Conservation (phyloP, 2,113 vertebrate genomes). For the Barnardius zonarius region DNA sequence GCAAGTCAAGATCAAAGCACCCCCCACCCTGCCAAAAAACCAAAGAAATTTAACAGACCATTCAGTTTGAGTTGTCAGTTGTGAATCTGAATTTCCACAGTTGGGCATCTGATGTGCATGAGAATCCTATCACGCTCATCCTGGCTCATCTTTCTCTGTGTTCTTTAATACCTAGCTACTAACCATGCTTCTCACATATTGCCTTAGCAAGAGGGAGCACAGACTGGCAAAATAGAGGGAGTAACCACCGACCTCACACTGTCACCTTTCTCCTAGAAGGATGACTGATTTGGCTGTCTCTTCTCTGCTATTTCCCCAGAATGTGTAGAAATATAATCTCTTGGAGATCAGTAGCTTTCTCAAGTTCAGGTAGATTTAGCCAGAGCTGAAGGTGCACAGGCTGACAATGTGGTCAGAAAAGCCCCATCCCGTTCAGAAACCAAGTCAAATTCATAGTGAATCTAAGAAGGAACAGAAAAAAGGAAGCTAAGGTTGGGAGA, state of each 20-base stretch:
- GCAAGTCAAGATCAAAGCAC: not conserved
- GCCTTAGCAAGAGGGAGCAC: not conserved
- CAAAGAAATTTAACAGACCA: not conserved
- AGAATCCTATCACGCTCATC: not conserved
- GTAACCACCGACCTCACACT: not conserved
- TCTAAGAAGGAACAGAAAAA: conserved; percentile 39
- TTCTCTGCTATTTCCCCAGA: not conserved
- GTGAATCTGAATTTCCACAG: not conserved
- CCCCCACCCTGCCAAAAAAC: no score
- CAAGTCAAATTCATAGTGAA: not conserved
- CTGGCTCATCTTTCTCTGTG: not conserved
- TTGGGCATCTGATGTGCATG: not conserved
- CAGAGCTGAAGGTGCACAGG: not conserved
- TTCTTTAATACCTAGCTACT: not conserved
- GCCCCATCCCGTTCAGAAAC: not conserved
- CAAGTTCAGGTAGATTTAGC: not conserved
- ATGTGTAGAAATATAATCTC: not conserved
- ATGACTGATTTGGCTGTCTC: not conserved
- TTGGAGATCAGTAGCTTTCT: not conserved
- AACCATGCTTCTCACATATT: fast-evolving
- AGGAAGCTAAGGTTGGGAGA: not conserved
- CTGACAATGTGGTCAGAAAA: not conserved
- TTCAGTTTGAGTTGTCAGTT: not conserved
- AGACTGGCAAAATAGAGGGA: not conserved
- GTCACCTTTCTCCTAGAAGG: not conserved